Conservation (phyloP, 1,140 invertebrate genomes). For the Drosophila yakuba region DNA sequence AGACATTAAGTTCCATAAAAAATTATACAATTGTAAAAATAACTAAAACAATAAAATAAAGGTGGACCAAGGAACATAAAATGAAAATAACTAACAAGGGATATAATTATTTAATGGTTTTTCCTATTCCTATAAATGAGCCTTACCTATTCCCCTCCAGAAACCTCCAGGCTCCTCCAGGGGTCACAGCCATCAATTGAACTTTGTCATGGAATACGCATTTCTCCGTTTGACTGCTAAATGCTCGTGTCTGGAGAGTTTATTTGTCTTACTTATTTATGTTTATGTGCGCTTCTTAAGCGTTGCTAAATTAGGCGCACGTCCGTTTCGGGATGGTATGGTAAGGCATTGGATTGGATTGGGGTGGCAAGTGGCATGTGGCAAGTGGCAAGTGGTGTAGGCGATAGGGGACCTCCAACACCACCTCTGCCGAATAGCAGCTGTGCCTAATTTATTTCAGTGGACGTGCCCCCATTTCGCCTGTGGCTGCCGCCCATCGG, state of each 20-base stretch:
- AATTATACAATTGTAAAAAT: too few relatives aligned
- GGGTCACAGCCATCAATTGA: conserved; percentile 61
- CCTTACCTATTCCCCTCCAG: neutral
- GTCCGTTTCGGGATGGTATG: conserved; percentile 44
- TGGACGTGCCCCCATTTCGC: conserved; percentile 68
- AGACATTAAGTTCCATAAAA: too few relatives aligned
- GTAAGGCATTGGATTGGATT: conserved; percentile 7
- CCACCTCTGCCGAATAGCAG: conserved; percentile 47
- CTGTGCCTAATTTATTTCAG: conserved; percentile 79
- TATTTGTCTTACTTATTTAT: conserved; percentile 81
- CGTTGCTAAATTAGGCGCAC: conserved; percentile 70
- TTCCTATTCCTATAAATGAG: too few relatives aligned
- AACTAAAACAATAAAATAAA: too few relatives aligned
- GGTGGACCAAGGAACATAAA: too few relatives aligned
- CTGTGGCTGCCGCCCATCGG: conserved; percentile 15
- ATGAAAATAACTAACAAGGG: too few relatives aligned
- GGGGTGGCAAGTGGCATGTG: conserved; percentile 1
- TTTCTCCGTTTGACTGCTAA: conserved; percentile 52
- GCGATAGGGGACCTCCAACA: conserved; percentile 29
- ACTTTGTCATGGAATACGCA: conserved; percentile 48
- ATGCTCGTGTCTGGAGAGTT: conserved; percentile 73
- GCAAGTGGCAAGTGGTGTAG: neutral
- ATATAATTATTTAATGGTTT: too few relatives aligned
- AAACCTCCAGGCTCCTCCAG: neutral
- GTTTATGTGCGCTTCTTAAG: conserved; percentile 60